phyloP scores from a whole-genome alignment of 2,113 vertebrate species.

The cat (Felis catus) region DNA sequence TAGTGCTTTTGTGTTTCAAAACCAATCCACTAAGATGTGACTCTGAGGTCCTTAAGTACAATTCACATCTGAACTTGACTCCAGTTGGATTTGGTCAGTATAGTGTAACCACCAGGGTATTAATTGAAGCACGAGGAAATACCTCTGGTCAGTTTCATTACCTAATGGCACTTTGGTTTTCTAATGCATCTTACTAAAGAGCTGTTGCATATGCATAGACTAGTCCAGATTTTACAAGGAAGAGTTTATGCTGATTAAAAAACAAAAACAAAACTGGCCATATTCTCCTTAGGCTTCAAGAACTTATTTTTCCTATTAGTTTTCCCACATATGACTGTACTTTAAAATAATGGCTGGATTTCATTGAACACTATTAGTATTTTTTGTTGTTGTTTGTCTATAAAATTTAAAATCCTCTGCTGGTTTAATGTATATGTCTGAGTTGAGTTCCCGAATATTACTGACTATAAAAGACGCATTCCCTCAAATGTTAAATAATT shows the following conservation, averaged over 20 bases:
- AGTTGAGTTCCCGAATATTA: neutral
- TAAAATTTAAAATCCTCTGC: conserved; percentile 51
- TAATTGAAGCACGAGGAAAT: conserved; percentile 51
- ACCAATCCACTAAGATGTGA: conserved; percentile 61
- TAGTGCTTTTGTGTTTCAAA: conserved; percentile 60
- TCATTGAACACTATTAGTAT: neutral
- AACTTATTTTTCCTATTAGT: neutral
- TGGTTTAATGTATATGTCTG: neutral
- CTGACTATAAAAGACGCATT: neutral
- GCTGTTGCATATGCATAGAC: conserved; percentile 66
- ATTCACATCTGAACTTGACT: conserved; percentile 62
- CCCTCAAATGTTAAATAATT: neutral
- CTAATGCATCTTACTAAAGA: conserved; percentile 62
- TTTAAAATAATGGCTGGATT: conserved; percentile 29
- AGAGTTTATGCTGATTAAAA: conserved; percentile 50
- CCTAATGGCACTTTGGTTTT: conserved; percentile 69
- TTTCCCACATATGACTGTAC: neutral
- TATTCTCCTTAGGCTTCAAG: neutral
- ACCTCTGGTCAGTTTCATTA: conserved; percentile 65
- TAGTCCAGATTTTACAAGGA: conserved; percentile 55
- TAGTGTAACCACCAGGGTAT: conserved; percentile 30
- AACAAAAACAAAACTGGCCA: neutral
- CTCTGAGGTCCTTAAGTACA: conserved; percentile 43
- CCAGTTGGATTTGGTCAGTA: neutral
- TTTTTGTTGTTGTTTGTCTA: neutral